Base-by-base conservation (phyloP, 2,888 invertebrate species). In the Operophtera brumata region DNA sequence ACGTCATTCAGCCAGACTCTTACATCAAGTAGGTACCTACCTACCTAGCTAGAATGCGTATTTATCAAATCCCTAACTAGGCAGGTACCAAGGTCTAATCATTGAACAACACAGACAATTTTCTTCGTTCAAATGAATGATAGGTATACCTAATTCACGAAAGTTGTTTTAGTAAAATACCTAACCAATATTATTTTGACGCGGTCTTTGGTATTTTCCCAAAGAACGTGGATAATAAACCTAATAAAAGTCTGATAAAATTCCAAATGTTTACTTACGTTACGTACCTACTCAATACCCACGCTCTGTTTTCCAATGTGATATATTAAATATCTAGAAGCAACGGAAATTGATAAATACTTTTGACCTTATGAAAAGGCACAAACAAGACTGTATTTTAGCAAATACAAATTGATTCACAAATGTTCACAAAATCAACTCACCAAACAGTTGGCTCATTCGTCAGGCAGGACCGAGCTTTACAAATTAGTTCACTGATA, bases 401-500 rank as follows among this genome's bases (percentile, higher is more conserved):
- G 20, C 2, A 20, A 20, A 20, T 20, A 30, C n/a, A 30, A 30
- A 41, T 28, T 13, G 41, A n/a, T n/a, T n/a, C n/a, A n/a, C n/a
- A n/a, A n/a, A n/a, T n/a, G n/a, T n/a, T n/a, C n/a, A n/a, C n/a
- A n/a, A n/a, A n/a, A n/a, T n/a, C n/a, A n/a, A n/a, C n/a, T n/a
- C n/a, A n/a, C 32, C 8, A 34, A 48, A 34, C 34, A 34, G 34
- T 34, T 10, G 34, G 20, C 2, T 20, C 2, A 4, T 20, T 20
- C 20, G 20, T 20, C 20, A 20, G 20, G 4, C 20, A 20, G 20
- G 4, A 3, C 20, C 4, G 20, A 20, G 20, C 20, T 20, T 20
- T 20, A 2, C 2, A 20, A 20, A 20, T 20, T 11, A 13, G 28
- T 25, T 45, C 47, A 54, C 41, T 54, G 53, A n/a, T n/a, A n/a